A percentile compares a stretch with the other conserved stretches of the same genome.
Evolutionary conservation across 2,797 vertebrate species (phyloP).

Genomic region (Phoxinus dragarum): DNA sequence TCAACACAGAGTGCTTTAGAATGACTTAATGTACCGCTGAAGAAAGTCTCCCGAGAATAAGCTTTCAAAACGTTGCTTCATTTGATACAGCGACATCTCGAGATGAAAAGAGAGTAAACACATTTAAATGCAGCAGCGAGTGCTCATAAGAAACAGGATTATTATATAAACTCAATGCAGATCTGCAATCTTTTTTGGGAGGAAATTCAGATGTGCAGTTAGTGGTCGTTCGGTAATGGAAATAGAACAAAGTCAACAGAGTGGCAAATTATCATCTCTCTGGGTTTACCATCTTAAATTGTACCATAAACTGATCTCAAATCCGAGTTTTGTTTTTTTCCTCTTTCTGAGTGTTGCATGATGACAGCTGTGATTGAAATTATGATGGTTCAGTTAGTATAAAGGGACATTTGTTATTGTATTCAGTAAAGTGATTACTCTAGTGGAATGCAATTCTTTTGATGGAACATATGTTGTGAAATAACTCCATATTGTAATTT

Average conservation of each 20-base stretch:
- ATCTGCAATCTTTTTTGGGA: slow-evolving; percentile 7
- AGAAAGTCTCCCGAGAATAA: slow-evolving; percentile 27
- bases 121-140: slow-evolving; percentile 21
- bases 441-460: not conserved
- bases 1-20: slow-evolving; percentile 44
- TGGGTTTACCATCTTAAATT: not conserved
- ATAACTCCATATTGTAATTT: slow-evolving; percentile 31
- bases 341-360: not conserved
- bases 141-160: slow-evolving; percentile 37
- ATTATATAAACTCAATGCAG: slow-evolving; percentile 45
- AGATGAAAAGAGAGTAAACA: slow-evolving; percentile 39
- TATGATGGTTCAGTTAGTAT: not conserved
- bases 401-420: not conserved
- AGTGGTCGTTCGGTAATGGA: slow-evolving; percentile 22
- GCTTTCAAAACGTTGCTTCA: slow-evolving; percentile 28
- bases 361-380: slow-evolving; percentile 14
- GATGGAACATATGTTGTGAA: slow-evolving; percentile 19
- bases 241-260: slow-evolving; percentile 42
- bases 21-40: slow-evolving; percentile 35
- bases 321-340: not conserved
- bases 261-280: slow-evolving; percentile 19
- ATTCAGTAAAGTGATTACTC: slow-evolving; percentile 31
- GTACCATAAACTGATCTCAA: not conserved
- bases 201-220: slow-evolving; percentile 23
- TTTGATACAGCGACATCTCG: slow-evolving; percentile 36